These are phyloP conservation scores for Mustela lutreola DNA, from an alignment of 2,113 vertebrate genomes.

Conservation along the genomic window DNA sequence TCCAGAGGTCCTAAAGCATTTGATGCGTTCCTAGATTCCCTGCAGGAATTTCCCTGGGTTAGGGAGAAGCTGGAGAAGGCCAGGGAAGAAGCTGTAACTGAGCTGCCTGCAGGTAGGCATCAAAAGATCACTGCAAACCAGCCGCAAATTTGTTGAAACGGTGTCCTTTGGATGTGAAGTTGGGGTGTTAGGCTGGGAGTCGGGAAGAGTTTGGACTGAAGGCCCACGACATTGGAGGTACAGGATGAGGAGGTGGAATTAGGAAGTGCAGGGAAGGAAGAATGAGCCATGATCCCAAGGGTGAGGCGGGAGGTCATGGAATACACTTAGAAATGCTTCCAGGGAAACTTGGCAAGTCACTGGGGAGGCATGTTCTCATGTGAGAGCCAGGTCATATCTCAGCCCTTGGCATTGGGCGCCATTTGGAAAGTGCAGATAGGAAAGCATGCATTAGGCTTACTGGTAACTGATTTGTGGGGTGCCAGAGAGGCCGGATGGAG, in stretches of 20 bases:
- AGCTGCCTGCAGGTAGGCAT: slow-evolving; percentile 87
- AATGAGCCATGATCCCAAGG: neutral
- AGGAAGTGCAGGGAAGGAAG: neutral
- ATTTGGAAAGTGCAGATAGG: slow-evolving; percentile 75
- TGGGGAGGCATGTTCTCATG: slow-evolving; percentile 66
- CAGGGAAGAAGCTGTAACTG: slow-evolving; percentile 81
- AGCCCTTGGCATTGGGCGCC: slow-evolving; percentile 51
- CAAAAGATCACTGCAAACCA: neutral
- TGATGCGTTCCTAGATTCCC: slow-evolving; percentile 89
- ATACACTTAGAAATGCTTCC: slow-evolving; percentile 70
- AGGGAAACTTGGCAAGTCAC: slow-evolving; percentile 70
- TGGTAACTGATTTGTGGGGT: slow-evolving; percentile 62
- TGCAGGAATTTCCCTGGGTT: slow-evolving; percentile 95
- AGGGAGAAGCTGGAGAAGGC: slow-evolving; percentile 88
- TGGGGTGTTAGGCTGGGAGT: neutral
- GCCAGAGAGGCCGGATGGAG: slow-evolving; percentile 55
- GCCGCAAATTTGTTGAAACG: neutral
- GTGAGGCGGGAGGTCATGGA: slow-evolving; percentile 40
- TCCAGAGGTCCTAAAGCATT: slow-evolving; percentile 94
- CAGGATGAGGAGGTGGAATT: neutral
- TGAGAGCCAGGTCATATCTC: slow-evolving; percentile 62
- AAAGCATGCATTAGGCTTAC: slow-evolving; percentile 55
- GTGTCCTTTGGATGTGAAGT: neutral
- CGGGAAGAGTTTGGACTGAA: neutral
- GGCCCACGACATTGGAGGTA: neutral